phyloP scores from a whole-genome alignment of 2,888 invertebrate species.

The Plemyria rubiginata region DNA sequence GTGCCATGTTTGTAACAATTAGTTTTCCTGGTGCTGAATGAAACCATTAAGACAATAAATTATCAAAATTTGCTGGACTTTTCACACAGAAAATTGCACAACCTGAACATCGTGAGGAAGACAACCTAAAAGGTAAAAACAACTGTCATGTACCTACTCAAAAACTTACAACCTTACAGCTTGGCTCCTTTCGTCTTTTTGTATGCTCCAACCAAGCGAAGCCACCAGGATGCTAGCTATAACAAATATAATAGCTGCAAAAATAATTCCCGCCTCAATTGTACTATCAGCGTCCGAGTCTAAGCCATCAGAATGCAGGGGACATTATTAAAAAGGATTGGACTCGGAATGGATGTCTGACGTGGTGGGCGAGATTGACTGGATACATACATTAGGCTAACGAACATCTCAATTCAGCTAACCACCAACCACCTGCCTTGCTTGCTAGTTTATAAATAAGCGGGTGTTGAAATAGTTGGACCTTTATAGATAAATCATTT shows the following conservation, averaged over 20 bases:
- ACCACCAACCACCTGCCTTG: slow-evolving; percentile 56
- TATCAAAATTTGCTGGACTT: too few relatives aligned
- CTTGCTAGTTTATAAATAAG: slow-evolving; percentile 19
- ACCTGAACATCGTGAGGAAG: too few relatives aligned
- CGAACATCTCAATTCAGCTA: slow-evolving; percentile 75
- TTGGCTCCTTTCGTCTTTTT: too few relatives aligned
- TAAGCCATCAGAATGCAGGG: slow-evolving; percentile 6
- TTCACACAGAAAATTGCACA: too few relatives aligned
- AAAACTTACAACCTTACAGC: too few relatives aligned
- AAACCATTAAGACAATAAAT: too few relatives aligned
- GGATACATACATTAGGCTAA: slow-evolving; percentile 76
- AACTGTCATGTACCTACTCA: too few relatives aligned
- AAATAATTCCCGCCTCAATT: slow-evolving; percentile 10
- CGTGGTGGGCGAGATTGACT: slow-evolving; percentile 59
- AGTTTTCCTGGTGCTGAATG: too few relatives aligned
- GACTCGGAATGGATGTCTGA: slow-evolving; percentile 40
- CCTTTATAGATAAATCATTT: slow-evolving; percentile 50
- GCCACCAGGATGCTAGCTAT: neutral
- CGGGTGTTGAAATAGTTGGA: slow-evolving; percentile 27
- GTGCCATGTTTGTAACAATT: too few relatives aligned
- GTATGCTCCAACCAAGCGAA: neutral
- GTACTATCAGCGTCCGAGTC: neutral
- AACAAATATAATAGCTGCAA: neutral
- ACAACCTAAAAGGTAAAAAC: too few relatives aligned
- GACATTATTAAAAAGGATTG: slow-evolving; percentile 35